Percentiles rank a stretch among this genome's conserved stretches.
phyloP scores from a whole-genome alignment of 2,113 vertebrate species.

The Pollimyrus isidori region DNA sequence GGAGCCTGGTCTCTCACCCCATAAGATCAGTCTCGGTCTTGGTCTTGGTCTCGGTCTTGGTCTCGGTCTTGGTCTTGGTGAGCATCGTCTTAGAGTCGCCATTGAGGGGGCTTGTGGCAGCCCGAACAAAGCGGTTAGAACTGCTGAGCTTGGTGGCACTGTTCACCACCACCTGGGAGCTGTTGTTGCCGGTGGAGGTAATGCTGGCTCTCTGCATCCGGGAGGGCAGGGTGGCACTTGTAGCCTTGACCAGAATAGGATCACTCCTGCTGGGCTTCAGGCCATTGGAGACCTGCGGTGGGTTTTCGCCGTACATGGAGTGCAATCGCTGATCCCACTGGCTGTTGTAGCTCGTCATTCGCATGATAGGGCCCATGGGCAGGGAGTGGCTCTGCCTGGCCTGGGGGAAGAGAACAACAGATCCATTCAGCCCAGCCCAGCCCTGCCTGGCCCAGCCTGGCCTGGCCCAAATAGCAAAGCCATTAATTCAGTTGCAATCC shows the following conservation, averaged over 20 bases:
- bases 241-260: slow-evolving; percentile 60
- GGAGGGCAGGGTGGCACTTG: slow-evolving; percentile 40
- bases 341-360: slow-evolving; percentile 62
- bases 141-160: slow-evolving; percentile 26
- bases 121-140: slow-evolving; percentile 27
- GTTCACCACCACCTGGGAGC: slow-evolving; percentile 4
- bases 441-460: background rate
- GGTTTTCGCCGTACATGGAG: slow-evolving; percentile 48
- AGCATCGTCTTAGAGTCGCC: background rate
- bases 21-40: slow-evolving; percentile 10
- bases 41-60: slow-evolving; percentile 1
- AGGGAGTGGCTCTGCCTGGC: slow-evolving; percentile 19
- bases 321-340: slow-evolving; percentile 58
- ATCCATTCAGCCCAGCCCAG: too few species aligned
- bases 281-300: slow-evolving; percentile 51
- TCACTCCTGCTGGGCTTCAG: slow-evolving; percentile 76
- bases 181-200: slow-evolving; percentile 23
- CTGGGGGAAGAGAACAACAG: slow-evolving; percentile 26
- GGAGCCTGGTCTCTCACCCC: slow-evolving; percentile 36
- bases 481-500: background rate
- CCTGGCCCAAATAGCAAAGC: background rate
- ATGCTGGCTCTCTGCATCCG: slow-evolving; percentile 47
- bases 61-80: slow-evolving; percentile 16
- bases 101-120: slow-evolving; percentile 1
- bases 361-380: slow-evolving; percentile 28